These are phyloP conservation scores for Bombylius major DNA, from an alignment of 2,888 invertebrate species.

Conservation along the genomic window DNA sequence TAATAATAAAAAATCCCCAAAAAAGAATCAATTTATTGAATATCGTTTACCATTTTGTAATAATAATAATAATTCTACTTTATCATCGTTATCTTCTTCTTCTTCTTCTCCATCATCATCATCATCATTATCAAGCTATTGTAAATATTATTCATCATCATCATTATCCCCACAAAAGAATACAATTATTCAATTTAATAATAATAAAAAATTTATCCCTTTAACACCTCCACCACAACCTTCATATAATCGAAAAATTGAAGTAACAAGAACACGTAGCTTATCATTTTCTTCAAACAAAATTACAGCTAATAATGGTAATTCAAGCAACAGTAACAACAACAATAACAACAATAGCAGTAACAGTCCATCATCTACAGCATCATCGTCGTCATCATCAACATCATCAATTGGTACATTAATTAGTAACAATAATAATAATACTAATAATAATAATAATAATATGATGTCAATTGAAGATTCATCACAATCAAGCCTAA, in stretches of 20 bases:
- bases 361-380: slow-evolving; percentile 1
- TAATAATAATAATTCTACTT: neutral
- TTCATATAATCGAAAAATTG: slow-evolving; percentile 27
- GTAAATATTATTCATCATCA: neutral
- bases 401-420: slow-evolving; percentile 13
- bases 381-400: slow-evolving; percentile 8
- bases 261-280: slow-evolving; percentile 30
- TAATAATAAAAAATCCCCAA: neutral
- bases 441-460: slow-evolving; percentile 1
- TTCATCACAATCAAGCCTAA: slow-evolving; percentile 23
- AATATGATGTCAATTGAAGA: slow-evolving; percentile 12
- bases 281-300: slow-evolving; percentile 35
- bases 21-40: neutral
- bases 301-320: slow-evolving; percentile 27
- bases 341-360: neutral
- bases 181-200: neutral
- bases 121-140: neutral
- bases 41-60: neutral
- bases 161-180: neutral
- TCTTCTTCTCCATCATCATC: neutral
- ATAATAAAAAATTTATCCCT: slow-evolving; percentile 18
- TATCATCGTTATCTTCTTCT: neutral
- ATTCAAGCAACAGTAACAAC: neutral
- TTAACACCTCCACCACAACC: slow-evolving; percentile 33
- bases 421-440: slow-evolving; percentile 4